phyloP scores from a whole-genome alignment of 2,797 vertebrate species.

The Hypotaenidia philippensis region DNA sequence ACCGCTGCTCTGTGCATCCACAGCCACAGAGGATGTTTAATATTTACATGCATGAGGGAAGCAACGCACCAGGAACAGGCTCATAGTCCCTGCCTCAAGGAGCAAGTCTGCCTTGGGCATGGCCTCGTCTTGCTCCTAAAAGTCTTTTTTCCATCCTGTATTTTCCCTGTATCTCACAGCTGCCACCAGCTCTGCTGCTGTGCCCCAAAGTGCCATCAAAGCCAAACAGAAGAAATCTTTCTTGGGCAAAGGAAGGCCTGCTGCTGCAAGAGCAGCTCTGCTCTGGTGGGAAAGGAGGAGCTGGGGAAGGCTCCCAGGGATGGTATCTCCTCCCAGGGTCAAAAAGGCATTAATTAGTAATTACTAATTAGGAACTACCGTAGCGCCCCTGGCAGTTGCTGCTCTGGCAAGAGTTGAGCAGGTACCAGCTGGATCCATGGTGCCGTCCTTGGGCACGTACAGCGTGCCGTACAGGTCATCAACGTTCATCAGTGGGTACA shows the following conservation, averaged over 20 bases:
- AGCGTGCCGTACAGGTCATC: slow-evolving; percentile 93
- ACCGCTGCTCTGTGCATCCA: background rate
- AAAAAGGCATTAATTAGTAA: background rate
- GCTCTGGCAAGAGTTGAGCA: slow-evolving; percentile 91
- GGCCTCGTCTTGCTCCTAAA: background rate
- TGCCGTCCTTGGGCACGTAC: slow-evolving; percentile 95
- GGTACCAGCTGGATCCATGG: slow-evolving; percentile 96
- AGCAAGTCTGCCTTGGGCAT: background rate
- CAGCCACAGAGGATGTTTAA: background rate
- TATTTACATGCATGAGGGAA: background rate
- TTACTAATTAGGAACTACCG: slow-evolving; percentile 76
- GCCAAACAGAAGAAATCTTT: background rate
- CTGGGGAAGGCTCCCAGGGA: background rate
- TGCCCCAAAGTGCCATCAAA: background rate
- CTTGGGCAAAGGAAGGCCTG: background rate
- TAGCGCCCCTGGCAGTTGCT: slow-evolving; percentile 87
- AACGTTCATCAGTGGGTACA: slow-evolving; percentile 96
- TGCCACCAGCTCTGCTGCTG: background rate
- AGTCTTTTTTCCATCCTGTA: fast-evolving
- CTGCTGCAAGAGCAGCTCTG: background rate
- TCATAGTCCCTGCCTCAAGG: background rate
- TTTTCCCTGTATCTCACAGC: fast-evolving
- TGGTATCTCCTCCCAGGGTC: background rate
- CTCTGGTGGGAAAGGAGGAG: background rate
- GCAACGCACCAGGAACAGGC: background rate